These are phyloP conservation scores for Sminthopsis crassicaudata DNA, from an alignment of 2,113 vertebrate species.

Conservation along the genomic window DNA sequence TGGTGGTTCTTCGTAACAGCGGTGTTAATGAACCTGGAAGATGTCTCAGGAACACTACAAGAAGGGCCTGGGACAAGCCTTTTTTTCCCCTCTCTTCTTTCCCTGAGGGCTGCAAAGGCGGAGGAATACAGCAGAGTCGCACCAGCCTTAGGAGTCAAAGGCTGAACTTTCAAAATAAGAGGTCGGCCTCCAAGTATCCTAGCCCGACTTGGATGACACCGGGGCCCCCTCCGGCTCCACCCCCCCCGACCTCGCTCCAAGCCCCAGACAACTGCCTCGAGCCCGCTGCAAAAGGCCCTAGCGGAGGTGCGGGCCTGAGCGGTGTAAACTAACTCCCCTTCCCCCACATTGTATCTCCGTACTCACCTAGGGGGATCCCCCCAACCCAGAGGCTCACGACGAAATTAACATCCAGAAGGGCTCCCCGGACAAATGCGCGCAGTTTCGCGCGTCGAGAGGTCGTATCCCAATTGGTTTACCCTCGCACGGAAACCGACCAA, in stretches of 20 bases:
- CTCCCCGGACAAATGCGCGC: neutral
- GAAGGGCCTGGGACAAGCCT: neutral
- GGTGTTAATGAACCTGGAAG: neutral
- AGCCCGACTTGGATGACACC: neutral
- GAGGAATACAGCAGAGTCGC: neutral
- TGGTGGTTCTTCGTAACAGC: neutral
- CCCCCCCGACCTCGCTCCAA: neutral
- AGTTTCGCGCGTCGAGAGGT: neutral
- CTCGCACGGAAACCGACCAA: neutral
- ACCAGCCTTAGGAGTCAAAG: neutral
- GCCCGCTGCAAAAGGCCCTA: rapidly evolving
- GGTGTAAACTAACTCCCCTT: neutral
- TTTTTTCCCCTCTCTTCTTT: neutral
- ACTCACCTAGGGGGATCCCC: neutral
- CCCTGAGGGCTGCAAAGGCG: neutral
- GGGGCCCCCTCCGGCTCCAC: neutral
- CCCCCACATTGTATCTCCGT: neutral
- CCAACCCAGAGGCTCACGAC: neutral
- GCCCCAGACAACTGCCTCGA: neutral
- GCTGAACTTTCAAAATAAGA: neutral
- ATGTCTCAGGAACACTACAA: neutral
- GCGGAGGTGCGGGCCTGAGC: too few relatives aligned
- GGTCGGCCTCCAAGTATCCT: neutral
- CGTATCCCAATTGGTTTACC: neutral
- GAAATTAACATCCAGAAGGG: neutral